Base-by-base conservation (phyloP, 1,140 invertebrate genomes). In the Acromyrmex charruanus region DNA sequence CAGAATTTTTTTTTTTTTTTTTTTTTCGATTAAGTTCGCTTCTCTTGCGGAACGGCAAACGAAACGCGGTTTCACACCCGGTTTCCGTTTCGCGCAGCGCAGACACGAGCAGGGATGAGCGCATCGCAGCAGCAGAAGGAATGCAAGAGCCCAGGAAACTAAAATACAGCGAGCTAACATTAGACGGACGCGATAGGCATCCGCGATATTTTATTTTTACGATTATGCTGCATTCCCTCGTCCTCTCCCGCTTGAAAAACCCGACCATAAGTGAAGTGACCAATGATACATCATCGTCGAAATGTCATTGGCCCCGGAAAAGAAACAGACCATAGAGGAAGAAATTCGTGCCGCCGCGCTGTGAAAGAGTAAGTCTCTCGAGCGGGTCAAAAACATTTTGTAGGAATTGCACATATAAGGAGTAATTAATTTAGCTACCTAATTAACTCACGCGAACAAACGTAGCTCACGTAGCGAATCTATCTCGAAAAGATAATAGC, bases 161-260 rank as follows among this genome's bases (percentile, higher is more conserved):
- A 92, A 93, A 93, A 93, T 93, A 93, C 91, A 69, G 87, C 69
- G 68, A 49, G 89, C 92, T 91, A 93, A 93, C 89, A 93, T 93
- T 94, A 94, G 92, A 91, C 90, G 66, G 49, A 66, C 55, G 51
- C 77, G 49, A 14, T 53, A 74, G 89, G 84, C 86, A 91, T 91
- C 86, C 89, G 89, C 77, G 87, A 93, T 93, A 93, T 93, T 92
- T 92, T 93, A 80, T 91, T 92, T 92, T 89, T 91, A 89, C 91
- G 89, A 93, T 92, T 91, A 92, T 77, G 21, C 31, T 61, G 4
- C 18, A 49, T 21, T 5, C 31, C n/a, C 18, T 10, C 9, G 9
- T 28, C 6, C 65, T 18, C n/a, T 44, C 31, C 4, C 18, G 31
- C 44, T 21, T 4, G 0, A 18, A 31, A 82, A 39, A 51, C 5